phyloP scores from a whole-genome alignment of 1,140 invertebrate species.

The Temnothorax nylanderi region DNA sequence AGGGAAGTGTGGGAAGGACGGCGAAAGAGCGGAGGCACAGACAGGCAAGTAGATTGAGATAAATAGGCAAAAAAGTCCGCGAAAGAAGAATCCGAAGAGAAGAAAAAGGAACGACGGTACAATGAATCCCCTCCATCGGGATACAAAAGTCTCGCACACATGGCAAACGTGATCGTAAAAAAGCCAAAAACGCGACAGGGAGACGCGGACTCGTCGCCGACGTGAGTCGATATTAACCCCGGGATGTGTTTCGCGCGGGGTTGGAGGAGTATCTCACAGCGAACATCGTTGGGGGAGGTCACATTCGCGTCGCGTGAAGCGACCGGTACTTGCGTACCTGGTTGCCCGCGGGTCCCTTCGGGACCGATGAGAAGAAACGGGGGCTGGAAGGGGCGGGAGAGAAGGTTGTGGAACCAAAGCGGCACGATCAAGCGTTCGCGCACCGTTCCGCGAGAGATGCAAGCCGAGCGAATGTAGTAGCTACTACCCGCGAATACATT shows the following conservation, averaged over 20 bases:
- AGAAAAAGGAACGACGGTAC: constrained; percentile 3
- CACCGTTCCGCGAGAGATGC: constrained; percentile 60
- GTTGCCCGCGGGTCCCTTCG: not conserved
- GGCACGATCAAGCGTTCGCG: constrained; percentile 61
- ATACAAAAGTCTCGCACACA: not conserved
- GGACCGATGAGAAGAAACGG: not conserved
- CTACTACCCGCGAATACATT: constrained; percentile 65
- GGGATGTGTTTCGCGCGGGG: not conserved
- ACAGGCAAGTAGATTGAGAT: constrained; percentile 21
- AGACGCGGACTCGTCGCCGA: not conserved
- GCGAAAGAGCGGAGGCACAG: constrained; percentile 42
- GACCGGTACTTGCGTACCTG: not conserved
- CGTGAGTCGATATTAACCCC: not conserved
- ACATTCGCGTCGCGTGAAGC: not conserved
- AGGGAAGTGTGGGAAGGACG: constrained; percentile 15
- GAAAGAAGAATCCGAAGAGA: constrained; percentile 9
- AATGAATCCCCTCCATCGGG: not conserved
- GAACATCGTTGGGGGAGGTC: not conserved
- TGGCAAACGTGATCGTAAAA: constrained; percentile 41
- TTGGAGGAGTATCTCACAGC: not conserved
- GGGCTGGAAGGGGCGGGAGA: constrained; percentile 39
- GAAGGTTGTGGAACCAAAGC: constrained; percentile 60
- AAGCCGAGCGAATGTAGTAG: constrained; percentile 71
- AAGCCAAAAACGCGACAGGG: not conserved
- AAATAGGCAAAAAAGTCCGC: constrained; percentile 12